Conservation (phyloP, 2,888 invertebrate genomes). For the Dolichomitus sp. region DNA sequence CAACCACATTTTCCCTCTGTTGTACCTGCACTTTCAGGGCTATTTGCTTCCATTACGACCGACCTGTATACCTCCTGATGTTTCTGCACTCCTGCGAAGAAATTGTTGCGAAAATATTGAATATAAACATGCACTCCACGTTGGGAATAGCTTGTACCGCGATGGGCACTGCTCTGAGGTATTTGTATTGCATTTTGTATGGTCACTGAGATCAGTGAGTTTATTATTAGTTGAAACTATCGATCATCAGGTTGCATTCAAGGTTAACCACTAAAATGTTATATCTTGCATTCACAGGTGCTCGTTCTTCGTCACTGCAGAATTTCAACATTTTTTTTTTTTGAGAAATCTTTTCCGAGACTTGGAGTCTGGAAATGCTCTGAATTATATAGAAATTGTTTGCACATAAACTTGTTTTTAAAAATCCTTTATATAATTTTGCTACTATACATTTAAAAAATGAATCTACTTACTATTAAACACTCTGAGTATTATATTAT, state of each 20-base stretch:
- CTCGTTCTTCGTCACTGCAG: neutral
- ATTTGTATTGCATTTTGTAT: neutral
- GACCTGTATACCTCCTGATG: conserved; percentile 2
- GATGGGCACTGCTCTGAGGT: neutral
- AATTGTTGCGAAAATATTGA: conserved; percentile 48
- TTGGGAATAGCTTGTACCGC: neutral
- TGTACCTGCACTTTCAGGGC: conserved; percentile 5
- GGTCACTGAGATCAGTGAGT: neutral
- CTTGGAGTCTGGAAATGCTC: neutral
- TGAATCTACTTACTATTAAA: no score
- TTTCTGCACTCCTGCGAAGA: conserved; percentile 21
- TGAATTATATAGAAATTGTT: neutral
- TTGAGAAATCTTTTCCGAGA: neutral
- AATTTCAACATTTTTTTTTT: no score
- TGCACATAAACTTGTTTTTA: no score
- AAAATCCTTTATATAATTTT: no score
- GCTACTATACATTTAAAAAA: neutral
- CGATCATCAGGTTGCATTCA: neutral
- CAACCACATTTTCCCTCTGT: conserved; percentile 25
- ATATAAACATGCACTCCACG: conserved; percentile 43
- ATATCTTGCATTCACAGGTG: neutral
- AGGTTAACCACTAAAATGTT: neutral
- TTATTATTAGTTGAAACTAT: neutral
- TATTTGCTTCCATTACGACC: conserved; percentile 41
- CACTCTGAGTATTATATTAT: neutral